Conservation (phyloP, 92 coral and sea anemone species). For the Heliopora coerulea region DNA sequence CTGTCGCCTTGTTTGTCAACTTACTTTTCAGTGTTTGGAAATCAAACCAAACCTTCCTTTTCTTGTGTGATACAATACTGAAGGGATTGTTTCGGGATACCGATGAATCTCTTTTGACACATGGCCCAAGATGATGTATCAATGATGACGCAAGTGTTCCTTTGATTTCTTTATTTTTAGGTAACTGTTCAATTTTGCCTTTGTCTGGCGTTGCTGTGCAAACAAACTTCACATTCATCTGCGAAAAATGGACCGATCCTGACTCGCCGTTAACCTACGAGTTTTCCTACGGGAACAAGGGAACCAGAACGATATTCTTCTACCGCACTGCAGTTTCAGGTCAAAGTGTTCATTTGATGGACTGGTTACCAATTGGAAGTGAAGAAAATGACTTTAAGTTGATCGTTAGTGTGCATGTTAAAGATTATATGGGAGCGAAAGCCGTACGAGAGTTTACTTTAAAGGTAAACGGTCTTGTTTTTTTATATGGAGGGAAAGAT, state of each 20-base stretch:
- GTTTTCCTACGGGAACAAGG: slow-evolving; percentile 29
- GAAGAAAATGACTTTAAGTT: slow-evolving; percentile 53
- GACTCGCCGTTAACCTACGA: slow-evolving; percentile 60
- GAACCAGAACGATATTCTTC: slow-evolving; percentile 33
- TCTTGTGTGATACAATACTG: too few species aligned
- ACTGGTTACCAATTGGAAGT: slow-evolving; percentile 67
- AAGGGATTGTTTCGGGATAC: too few species aligned
- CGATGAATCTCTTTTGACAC: too few species aligned
- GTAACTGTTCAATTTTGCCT: slow-evolving; percentile 64
- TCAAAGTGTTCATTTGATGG: background rate
- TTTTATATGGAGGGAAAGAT: background rate
- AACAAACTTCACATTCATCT: slow-evolving; percentile 46
- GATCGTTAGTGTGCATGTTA: slow-evolving; percentile 35
- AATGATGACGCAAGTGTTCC: too few species aligned
- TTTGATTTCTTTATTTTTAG: slow-evolving; percentile 21
- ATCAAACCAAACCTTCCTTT: background rate
- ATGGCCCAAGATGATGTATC: too few species aligned
- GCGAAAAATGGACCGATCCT: slow-evolving; percentile 53
- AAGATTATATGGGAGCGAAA: slow-evolving; percentile 56
- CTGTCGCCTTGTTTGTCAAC: too few species aligned
- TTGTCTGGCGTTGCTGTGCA: slow-evolving; percentile 60
- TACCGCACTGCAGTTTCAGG: slow-evolving; percentile 20
- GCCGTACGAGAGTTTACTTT: slow-evolving; percentile 3
- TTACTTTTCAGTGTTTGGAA: too few species aligned
- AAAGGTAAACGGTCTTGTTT: slow-evolving; percentile 45